Evolutionary conservation across 2,888 invertebrate genomes (phyloP).

Genomic region (Brachyptera putata): DNA sequence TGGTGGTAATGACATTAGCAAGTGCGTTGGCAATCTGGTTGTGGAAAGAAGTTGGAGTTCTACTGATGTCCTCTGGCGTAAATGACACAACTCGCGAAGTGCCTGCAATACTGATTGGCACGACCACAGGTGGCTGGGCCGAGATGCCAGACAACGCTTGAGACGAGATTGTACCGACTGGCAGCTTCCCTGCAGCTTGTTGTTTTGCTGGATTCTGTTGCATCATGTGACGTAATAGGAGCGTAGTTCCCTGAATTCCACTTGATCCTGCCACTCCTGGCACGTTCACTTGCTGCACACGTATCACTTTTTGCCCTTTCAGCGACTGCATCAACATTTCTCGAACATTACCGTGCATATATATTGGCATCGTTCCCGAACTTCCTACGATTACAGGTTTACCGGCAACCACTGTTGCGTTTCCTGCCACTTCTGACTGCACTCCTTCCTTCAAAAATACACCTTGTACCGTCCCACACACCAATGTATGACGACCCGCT

Average conservation of each 20-base stretch:
- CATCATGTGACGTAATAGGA: slow-evolving; percentile 31
- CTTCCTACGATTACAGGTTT: slow-evolving; percentile 38
- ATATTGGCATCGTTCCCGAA: slow-evolving; percentile 35
- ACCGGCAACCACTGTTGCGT: no score
- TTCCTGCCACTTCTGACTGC: no score
- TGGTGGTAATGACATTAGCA: no score
- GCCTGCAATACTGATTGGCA: slow-evolving; percentile 39
- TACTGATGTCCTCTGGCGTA: no score
- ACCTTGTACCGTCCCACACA: not conserved
- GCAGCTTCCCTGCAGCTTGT: slow-evolving; percentile 34
- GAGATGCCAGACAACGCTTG: slow-evolving; percentile 44
- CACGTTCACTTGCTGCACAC: slow-evolving; percentile 38
- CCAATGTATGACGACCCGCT: slow-evolving; percentile 31
- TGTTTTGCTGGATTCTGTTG: slow-evolving; percentile 33
- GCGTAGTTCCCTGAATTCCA: slow-evolving; percentile 30
- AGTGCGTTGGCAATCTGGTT: no score
- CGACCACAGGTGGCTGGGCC: slow-evolving; percentile 45
- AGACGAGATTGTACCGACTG: slow-evolving; percentile 43
- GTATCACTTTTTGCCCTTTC: slow-evolving; percentile 36
- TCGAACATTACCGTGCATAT: slow-evolving; percentile 32
- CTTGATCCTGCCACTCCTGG: slow-evolving; percentile 30
- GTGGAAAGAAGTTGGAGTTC: no score
- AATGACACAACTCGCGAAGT: no score
- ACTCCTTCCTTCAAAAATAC: slow-evolving; percentile 29
- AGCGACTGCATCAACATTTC: slow-evolving; percentile 35